These are phyloP conservation scores for Cranoglanis bouderius DNA, from an alignment of 2,113 vertebrate genomes.

Conservation along the genomic window DNA sequence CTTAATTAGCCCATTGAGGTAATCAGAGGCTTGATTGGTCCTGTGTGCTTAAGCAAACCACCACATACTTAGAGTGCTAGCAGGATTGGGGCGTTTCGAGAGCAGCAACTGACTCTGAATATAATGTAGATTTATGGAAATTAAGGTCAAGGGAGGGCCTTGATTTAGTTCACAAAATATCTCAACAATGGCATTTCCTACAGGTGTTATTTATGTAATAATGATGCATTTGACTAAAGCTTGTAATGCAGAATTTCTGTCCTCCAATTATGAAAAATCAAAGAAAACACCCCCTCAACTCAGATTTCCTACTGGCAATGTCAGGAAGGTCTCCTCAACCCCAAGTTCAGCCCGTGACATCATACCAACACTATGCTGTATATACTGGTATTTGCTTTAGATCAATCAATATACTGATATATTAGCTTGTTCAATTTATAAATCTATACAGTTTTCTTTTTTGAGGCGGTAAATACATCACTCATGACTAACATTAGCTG, in stretches of 20 bases:
- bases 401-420: not conserved
- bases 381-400: not conserved
- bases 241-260: not conserved
- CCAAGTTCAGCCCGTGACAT: not conserved
- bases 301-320: not conserved
- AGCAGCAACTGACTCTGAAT: conserved; percentile 34
- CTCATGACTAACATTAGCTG: not conserved
- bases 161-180: conserved; percentile 33
- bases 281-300: not conserved
- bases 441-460: not conserved
- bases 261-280: not conserved
- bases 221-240: not conserved
- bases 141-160: conserved; percentile 28
- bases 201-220: conserved; percentile 33
- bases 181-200: conserved; percentile 22
- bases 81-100: conserved; percentile 42
- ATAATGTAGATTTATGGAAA: conserved; percentile 46
- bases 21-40: conserved; percentile 76
- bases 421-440: not conserved
- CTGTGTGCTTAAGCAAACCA: conserved; percentile 70
- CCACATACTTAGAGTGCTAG: conserved; percentile 58
- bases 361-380: not conserved
- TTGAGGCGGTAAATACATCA: not conserved
- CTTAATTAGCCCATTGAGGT: conserved; percentile 77
- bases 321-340: not conserved